Evolutionary conservation across 2,888 invertebrate species (phyloP).

Genomic region (Rugalucina vietnamica): DNA sequence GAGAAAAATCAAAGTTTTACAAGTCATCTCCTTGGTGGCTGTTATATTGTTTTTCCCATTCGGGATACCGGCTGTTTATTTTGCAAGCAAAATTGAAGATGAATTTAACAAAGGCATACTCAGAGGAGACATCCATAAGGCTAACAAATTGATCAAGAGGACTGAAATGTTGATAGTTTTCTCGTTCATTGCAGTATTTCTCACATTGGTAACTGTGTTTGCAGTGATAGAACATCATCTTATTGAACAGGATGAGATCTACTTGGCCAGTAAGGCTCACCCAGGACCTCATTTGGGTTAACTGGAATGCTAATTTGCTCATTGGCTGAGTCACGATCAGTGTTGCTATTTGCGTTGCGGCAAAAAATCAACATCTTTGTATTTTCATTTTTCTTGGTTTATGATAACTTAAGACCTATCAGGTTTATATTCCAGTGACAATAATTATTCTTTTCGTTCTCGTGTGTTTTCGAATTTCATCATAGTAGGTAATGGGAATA

Average conservation of each 20-base stretch:
- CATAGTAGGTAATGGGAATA: too few relatives aligned
- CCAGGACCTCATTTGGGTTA: not conserved
- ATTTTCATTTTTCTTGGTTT: too few relatives aligned
- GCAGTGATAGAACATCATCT: slow-evolving; percentile 68
- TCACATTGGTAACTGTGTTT: slow-evolving; percentile 66
- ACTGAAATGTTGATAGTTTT: slow-evolving; percentile 73
- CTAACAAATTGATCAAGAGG: slow-evolving; percentile 71
- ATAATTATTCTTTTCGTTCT: too few relatives aligned
- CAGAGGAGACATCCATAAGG: slow-evolving; percentile 75
- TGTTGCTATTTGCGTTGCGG: too few relatives aligned
- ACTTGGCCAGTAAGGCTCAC: slow-evolving; percentile 9
- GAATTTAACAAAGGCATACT: slow-evolving; percentile 75
- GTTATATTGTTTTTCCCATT: slow-evolving; percentile 77
- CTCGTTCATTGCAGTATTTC: slow-evolving; percentile 68
- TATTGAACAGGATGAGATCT: slow-evolving; percentile 57
- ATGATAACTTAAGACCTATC: too few relatives aligned
- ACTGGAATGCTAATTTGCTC: too few relatives aligned
- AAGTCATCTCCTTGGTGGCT: slow-evolving; percentile 72
- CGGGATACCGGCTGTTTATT: slow-evolving; percentile 75
- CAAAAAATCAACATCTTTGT: too few relatives aligned
- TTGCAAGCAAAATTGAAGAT: slow-evolving; percentile 70
- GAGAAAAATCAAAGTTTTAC: slow-evolving; percentile 65
- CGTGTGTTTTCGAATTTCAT: too few relatives aligned
- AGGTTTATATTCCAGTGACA: too few relatives aligned
- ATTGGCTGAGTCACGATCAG: too few relatives aligned